Evolutionary conservation across 2,113 vertebrate species (phyloP), one percentile per base, ranked within the genome.

Genomic region (Alaudala cheleensis): DNA sequence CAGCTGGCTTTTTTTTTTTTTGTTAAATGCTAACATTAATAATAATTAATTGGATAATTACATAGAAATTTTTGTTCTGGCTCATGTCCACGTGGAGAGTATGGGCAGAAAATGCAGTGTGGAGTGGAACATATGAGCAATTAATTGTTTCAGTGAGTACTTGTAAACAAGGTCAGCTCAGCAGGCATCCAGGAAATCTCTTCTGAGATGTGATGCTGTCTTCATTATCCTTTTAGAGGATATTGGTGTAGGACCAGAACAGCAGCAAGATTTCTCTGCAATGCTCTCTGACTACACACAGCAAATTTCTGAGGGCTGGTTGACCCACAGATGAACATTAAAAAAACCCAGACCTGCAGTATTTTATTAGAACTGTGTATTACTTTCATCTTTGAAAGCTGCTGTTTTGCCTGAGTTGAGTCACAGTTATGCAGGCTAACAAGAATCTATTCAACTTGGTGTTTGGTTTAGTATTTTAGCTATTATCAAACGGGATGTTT

Each of bases 151-250:
- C 74, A 80, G 64, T 83, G 49, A 69, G 71, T 88, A 21, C 79
- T 92, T 87, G 87, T 88, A 95, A 92, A 80, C 54, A 86, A 88
- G 78, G 50, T 84, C 85, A 78, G 26, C 87, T 85, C 91, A 92
- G 66, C 65, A 96, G 81, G 50, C 89, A n/a, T 37, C 72, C 24
- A 47, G 69, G 74, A 95, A 76, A 64, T 88, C 14, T 88, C 79
- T 54, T 78, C 69, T 86, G 92, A 88, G 94, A 95, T 93, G 92
- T 71, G 79, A 71, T 94, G 88, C 85, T 92, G 67, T 92, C 85
- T 96, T 88, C 60, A 78, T 93, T 90, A 94, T 74, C 56, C 72
- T 78, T 88, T 58, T 42, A 62, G 67, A 88, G 34, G 72, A 8
- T 60, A 49, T 95, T 90, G 79, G 20, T 89, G 34, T 34, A 79